Base-by-base conservation (phyloP, 2,888 invertebrate species). In the Thecocarcelia acutangulata region DNA sequence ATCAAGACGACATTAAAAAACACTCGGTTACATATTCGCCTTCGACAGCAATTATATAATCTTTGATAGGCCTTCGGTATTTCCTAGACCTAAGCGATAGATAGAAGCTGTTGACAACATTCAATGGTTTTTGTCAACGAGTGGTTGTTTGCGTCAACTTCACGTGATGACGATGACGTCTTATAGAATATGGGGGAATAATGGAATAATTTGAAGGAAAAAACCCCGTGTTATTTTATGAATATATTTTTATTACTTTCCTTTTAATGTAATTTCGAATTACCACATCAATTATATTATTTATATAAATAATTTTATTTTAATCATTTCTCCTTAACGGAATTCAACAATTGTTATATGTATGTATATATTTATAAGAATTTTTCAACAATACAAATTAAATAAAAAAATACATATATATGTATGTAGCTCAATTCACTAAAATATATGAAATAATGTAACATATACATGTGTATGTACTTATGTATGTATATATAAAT, bases 311-410 rank as follows among this genome's bases (percentile, higher is more conserved):
- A 64, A 37, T 28, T 76, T 21, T 19, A 13, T 17, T 37, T 54
- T 44, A 21, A 64, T 46, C 64, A 48, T 46, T 72, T 63, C 48
- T 66, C 19, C 52, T 69, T 61, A 69, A 66, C 54, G 73, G 68
- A 74, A 63, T 80, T 75, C 66, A 75, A 80, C 75, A 80, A 69
- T 80, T 73, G 73, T 66, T 66, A 79, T 79, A 72, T 50, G 66
- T 66, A 59, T 19, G n/a, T n/a, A 64, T 28, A 72, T 50, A 72
- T 66, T 66, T 19, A 64, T 42, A 42, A 52, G 24, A 42, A 52
- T 56, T 70, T 52, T 33, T 42, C 33, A 73, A 79, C 72, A 73
- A 79, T 79, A 79, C 17, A 73, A 79, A 73, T 66, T 61, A 79
- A 79, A 59, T 54, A 66, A 33, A 64, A 59, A 73, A 8, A 9